Evolutionary conservation across 2,888 invertebrate genomes (phyloP).

Genomic region (Tryphoninae sp.): DNA sequence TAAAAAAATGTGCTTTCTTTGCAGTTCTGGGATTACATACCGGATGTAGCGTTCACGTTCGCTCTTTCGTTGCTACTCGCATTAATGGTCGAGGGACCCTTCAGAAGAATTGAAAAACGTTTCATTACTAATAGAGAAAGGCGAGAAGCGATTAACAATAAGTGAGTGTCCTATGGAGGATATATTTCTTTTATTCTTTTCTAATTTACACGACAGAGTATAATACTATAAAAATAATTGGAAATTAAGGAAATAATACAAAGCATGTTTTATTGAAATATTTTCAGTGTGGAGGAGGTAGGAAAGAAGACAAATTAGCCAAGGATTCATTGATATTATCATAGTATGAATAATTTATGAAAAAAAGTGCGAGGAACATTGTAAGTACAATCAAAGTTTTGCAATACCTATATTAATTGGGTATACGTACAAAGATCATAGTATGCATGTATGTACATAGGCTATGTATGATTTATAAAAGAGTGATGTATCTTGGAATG

Average conservation of each 20-base stretch:
- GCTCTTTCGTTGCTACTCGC: conserved; percentile 68
- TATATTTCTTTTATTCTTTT: neutral
- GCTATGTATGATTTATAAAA: neutral
- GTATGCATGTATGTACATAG: neutral
- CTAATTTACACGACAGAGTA: too few relatives aligned
- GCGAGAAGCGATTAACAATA: conserved; percentile 24
- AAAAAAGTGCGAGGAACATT: neutral
- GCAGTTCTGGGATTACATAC: conserved; percentile 70
- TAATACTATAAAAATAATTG: neutral
- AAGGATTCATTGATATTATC: neutral
- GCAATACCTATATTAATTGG: too few relatives aligned
- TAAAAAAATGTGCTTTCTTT: conserved; percentile 39
- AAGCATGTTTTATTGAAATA: neutral
- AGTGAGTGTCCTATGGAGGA: conserved; percentile 8
- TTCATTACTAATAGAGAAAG: conserved; percentile 65
- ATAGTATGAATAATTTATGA: neutral
- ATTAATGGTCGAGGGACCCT: conserved; percentile 72
- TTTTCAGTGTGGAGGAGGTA: conserved; percentile 22
- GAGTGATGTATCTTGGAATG: neutral
- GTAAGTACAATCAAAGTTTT: too few relatives aligned
- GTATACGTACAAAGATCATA: too few relatives aligned
- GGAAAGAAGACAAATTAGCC: conserved; percentile 52
- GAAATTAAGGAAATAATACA: neutral
- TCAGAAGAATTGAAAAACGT: conserved; percentile 71
- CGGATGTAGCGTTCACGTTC: conserved; percentile 70